Evolutionary conservation across 2,888 invertebrate species (phyloP), one percentile per base, ranked within the genome.

Genomic region (Himalopsyche tibetana): DNA sequence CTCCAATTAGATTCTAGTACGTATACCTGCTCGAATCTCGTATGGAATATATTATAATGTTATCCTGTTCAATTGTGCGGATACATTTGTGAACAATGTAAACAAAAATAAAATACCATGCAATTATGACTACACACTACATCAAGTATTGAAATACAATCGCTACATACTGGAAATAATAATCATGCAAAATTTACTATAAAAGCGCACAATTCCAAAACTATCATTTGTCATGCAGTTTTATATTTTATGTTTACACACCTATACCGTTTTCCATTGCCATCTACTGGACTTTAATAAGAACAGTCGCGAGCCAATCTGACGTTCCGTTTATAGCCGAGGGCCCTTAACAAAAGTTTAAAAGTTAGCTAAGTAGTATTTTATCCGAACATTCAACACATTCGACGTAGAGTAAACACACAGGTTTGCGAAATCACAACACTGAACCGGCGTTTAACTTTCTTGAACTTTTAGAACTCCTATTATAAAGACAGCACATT

Each of bases 221-320:
- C 55, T 63, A 74, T 80, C 55, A 79, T 85, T 74, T 87, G 85
- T 84, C 88, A 87, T 88, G 88, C 88, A 88, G 86, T 85, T 88
- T 85, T 82, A 40, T 85, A 86, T 80, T 74, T 85, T 55, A 83
- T 86, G 83, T 84, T 88, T 88, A 88, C 88, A 88, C 88, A 88
- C 88, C 88, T 88, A 88, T 86, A 85, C 86, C 88, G 88, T 88
- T 87, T 85, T 88, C 88, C 88, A 88, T 88, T 84, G 84, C 83
- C 86, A 83, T 86, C 83, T 81, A 88, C 83, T 83, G 86, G 85
- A 83, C 56, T 84, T 69, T 84, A 80, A 84, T 79, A 82, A 86
- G 82, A 85, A 82, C 82, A 86, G 81, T 85, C 81, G 85, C 55
- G 80, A 85, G 85, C 83, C 83, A 63, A 87, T 87, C 83, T 81